Percentiles rank a stretch among this genome's conserved stretches.
Evolutionary conservation across 2,113 vertebrate species (phyloP).

Genomic region (Uropsilus gracilis): DNA sequence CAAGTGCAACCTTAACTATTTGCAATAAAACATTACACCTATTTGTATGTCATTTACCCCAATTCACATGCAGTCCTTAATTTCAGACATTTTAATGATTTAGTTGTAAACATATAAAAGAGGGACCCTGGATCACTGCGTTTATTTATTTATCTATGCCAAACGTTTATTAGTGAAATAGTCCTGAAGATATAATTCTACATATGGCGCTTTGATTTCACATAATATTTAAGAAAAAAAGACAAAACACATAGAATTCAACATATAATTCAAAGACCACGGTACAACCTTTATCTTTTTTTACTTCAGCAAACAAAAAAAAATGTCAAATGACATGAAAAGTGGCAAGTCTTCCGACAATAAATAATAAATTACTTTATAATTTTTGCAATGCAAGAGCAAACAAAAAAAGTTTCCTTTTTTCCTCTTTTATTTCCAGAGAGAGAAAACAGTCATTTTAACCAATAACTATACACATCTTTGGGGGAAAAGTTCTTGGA

Average conservation of each 20-base stretch:
- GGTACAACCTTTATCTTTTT: constrained; percentile 87
- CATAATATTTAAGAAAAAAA: constrained; percentile 89
- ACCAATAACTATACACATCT: constrained; percentile 97
- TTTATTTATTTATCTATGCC: constrained; percentile 86
- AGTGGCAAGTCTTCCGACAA: constrained; percentile 97
- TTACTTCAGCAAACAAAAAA: constrained; percentile 95
- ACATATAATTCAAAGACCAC: constrained; percentile 93
- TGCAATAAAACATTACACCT: constrained; percentile 83
- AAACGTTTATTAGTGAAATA: constrained; percentile 92
- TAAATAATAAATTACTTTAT: constrained; percentile 99
- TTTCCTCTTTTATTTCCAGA: constrained; percentile 80
- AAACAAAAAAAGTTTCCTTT: constrained; percentile 89
- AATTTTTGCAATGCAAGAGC: constrained; percentile 95
- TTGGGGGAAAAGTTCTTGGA: constrained; percentile 93
- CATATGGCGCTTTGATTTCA: constrained; percentile 91
- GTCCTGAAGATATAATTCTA: constrained; percentile 91
- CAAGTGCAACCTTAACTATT: constrained; percentile 80
- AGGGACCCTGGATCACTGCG: constrained; percentile 83
- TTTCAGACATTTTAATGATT: constrained; percentile 82
- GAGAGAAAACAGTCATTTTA: constrained; percentile 88
- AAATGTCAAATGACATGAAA: constrained; percentile 93
- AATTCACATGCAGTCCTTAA: constrained; percentile 82
- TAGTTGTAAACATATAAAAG: constrained; percentile 85
- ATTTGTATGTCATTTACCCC: constrained; percentile 66
- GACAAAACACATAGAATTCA: constrained; percentile 89